Conservation (phyloP, 2,797 vertebrate genomes). For the Perdix hodgsoniae region DNA sequence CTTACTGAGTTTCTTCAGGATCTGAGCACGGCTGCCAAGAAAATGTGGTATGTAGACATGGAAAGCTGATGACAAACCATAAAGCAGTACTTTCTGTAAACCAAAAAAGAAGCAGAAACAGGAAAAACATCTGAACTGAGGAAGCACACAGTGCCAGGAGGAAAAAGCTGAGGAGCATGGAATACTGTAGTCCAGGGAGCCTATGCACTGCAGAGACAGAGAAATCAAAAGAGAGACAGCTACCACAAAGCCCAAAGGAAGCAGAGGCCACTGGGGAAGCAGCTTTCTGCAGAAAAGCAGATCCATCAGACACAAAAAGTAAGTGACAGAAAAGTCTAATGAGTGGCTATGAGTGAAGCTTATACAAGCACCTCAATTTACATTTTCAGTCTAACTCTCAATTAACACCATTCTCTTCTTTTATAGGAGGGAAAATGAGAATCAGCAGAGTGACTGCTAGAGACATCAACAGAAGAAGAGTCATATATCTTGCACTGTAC, state of each 20-base stretch:
- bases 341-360: background rate
- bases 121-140: background rate
- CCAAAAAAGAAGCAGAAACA: background rate
- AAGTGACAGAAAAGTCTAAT: background rate
- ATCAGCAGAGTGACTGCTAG: background rate
- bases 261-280: background rate
- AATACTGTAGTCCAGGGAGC: background rate
- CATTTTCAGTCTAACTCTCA: background rate
- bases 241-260: background rate
- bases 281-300: conserved; percentile 27
- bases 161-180: background rate
- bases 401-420: background rate
- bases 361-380: background rate
- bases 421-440: background rate
- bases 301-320: background rate
- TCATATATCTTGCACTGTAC: background rate
- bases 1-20: background rate
- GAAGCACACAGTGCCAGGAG: background rate
- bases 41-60: background rate
- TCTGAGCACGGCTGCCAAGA: background rate
- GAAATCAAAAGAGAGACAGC: background rate
- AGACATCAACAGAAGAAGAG: background rate
- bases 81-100: background rate
- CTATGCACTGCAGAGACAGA: background rate
- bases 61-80: background rate